Base-by-base conservation (phyloP, 2,113 vertebrate species). In the Tinamus guttatus region DNA sequence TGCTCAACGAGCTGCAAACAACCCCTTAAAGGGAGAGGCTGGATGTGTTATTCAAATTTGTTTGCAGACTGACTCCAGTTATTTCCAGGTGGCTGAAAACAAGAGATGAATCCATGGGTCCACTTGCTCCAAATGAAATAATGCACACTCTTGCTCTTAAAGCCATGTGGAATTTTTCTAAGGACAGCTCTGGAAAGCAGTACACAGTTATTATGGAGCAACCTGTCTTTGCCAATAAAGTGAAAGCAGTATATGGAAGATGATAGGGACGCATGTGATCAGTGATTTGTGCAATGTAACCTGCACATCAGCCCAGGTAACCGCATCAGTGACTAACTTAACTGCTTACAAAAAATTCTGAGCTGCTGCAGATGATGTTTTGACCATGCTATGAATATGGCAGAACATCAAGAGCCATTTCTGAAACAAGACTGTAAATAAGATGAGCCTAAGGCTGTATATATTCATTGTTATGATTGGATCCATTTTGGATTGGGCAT, bases 181-280 rank as follows among this genome's bases (percentile, higher is more conserved):
- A 67, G 30, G 30, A 4, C 19, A 16, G 9, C 7, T 89, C 36
- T 45, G 5, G 3, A 16, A 21, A 63, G 30, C 0, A 1, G 28
- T 16, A 10, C 11, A 1, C 0, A 1, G 5, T 59, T 43, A 24
- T 14, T 36, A 38, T 11, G 30, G 15, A 11, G 43, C 47, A 17
- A 10, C 7, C 30, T 30, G 10, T 14, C 11, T 54, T 24, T 41
- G 30, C 41, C 81, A 2, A 21, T n/a, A 25, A 19, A 68, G 47
- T 2, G 0, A 3, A 4, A 47, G 19, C 24, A 34, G 1, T 1
- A 3, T 3, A 2, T 3, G 13, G 51, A 75, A n/a, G 24, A 11
- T n/a, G 27, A 9, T 19, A 22, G 6, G 11, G 38, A 13, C 3
- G 7, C 6, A 19, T 1, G 21, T 87, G 52, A 20, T 38, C 14